These are phyloP conservation scores for Stratiolaelaps scimitus DNA, from an alignment of 1,140 invertebrate genomes.

Conservation along the genomic window DNA sequence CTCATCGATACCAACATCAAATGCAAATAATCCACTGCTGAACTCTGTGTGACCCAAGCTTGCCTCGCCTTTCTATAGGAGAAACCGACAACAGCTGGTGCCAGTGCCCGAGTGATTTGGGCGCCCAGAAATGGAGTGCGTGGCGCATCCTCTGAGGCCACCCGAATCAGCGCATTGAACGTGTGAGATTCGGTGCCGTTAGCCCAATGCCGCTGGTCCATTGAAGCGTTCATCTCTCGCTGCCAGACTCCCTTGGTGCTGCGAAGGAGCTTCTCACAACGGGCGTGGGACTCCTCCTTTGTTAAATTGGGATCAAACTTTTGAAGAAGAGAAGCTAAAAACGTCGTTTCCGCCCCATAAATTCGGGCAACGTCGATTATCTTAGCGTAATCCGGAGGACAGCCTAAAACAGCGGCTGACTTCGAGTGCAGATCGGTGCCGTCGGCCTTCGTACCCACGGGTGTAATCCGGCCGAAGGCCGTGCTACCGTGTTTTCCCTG, in stretches of 20 bases:
- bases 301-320: conserved; percentile 81
- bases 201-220: conserved; percentile 47
- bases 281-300: conserved; percentile 58
- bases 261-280: conserved; percentile 75
- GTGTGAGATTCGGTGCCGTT: conserved; percentile 85
- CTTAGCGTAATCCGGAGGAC: conserved; percentile 87
- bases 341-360: conserved; percentile 89
- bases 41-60: conserved; percentile 98
- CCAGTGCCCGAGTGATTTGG: conserved; percentile 66
- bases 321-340: conserved; percentile 72
- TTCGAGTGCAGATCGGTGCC: conserved; percentile 90
- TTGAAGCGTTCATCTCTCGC: background rate
- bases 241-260: conserved; percentile 61
- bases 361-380: conserved; percentile 90
- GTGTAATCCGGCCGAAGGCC: conserved; percentile 91
- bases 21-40: conserved; percentile 94
- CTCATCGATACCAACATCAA: conserved; percentile 89
- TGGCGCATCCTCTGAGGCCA: conserved; percentile 58
- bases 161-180: conserved; percentile 91
- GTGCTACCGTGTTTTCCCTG: conserved; percentile 55
- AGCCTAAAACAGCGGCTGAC: conserved; percentile 73
- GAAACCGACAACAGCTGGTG: conserved; percentile 50
- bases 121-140: conserved; percentile 68
- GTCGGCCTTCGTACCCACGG: conserved; percentile 66
- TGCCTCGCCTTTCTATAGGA: conserved; percentile 63